Evolutionary conservation across 2,797 vertebrate genomes (phyloP).

Genomic region (Helarctos malayanus): DNA sequence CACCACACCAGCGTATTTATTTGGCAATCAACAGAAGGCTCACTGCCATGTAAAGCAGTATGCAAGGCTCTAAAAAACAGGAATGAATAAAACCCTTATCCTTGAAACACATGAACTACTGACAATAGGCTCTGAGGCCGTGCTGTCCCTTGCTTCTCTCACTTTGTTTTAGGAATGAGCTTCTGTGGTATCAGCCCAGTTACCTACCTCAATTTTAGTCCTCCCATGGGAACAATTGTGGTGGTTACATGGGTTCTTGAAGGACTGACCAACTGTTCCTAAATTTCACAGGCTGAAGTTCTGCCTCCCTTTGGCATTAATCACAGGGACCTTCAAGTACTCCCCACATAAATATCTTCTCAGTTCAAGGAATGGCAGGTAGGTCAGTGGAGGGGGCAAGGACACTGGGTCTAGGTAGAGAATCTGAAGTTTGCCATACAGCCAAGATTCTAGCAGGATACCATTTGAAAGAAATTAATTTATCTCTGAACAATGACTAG

Average conservation of each 20-base stretch:
- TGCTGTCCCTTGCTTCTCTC: not conserved
- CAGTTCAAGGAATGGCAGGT: not conserved
- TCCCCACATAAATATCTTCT: not conserved
- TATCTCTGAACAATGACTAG: constrained; percentile 48
- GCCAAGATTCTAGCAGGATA: not conserved
- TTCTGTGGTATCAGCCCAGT: not conserved
- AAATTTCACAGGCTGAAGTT: not conserved
- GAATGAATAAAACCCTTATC: not conserved
- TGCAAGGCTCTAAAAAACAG: constrained; percentile 3
- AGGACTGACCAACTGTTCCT: not conserved
- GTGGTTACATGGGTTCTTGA: not conserved
- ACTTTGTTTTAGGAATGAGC: not conserved
- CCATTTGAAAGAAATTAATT: constrained; percentile 44
- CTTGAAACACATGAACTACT: not conserved
- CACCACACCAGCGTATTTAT: not conserved
- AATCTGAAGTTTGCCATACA: not conserved
- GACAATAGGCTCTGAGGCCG: not conserved
- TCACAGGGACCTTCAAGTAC: not conserved
- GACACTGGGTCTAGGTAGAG: not conserved
- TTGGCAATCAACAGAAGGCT: not conserved
- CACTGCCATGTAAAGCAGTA: not conserved
- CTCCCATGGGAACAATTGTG: not conserved
- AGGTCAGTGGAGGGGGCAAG: not conserved
- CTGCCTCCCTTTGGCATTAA: not conserved
- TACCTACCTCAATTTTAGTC: not conserved